Evolutionary conservation across 2,797 vertebrate genomes (phyloP), one percentile per base, ranked within the genome.

Genomic region (Spheniscus humboldti): DNA sequence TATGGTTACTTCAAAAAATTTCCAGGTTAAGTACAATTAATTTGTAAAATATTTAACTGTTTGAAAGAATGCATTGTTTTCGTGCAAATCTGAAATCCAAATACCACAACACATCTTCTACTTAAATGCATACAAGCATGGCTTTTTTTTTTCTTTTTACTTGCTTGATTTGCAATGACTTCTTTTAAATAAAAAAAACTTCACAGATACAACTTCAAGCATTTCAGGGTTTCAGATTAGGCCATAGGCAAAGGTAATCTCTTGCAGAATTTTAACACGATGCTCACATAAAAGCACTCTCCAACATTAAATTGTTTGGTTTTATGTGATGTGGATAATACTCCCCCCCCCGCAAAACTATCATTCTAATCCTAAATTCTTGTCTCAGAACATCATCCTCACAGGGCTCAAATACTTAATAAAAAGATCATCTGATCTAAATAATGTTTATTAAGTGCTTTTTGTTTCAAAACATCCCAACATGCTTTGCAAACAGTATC

Each of bases 1-100:
- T 71, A 85, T 72, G 63, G 72, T 85, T 82, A 90, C 71, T 85
- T 89, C 18, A 83, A 94, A 86, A 90, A 90, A 79, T 74, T 83
- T 60, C n/a, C 88, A 95, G 55, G 60, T 94, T 88, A 90, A 85
- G 71, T 67, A 63, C 5, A 2, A 90, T 77, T 88, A 89, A 86
- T 91, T 90, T 86, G 35, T 66, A 84, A 79, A 95, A 93, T 85
- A 93, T 76, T 81, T 90, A 91, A 91, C 88, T 90, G 62, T 94
- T 48, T 79, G 62, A 92, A 94, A 94, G 80, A 88, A 92, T 50
- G 62, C 66, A 73, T 33, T 95, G 52, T n/a, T 86, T 86, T 57
- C 25, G 23, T 64, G 72, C 56, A 93, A 76, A 88, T 76, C 35
- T 35, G 37, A 94, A 93, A 76, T 57, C 63, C 80, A 87, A 86